A percentile compares a stretch with the other conserved stretches of the same genome.
Conservation (phyloP, 2,888 invertebrate genomes). For the Chamaedrilus cognettii region DNA sequence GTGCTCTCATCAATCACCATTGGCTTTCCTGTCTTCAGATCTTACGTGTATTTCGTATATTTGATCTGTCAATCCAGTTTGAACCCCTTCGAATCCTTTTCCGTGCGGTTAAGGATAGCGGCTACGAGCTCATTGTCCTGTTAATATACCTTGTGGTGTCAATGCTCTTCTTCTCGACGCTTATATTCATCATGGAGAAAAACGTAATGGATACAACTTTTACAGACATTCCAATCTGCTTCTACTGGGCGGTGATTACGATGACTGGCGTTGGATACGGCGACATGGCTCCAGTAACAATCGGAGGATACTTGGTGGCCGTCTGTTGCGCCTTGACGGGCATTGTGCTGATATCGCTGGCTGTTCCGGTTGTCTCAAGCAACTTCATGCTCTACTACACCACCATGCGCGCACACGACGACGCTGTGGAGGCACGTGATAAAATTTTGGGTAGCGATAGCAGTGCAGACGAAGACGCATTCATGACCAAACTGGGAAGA, state of each 20-base stretch:
- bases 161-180: slow-evolving; percentile 31
- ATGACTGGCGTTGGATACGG: slow-evolving; percentile 50
- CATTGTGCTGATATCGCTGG: slow-evolving; percentile 43
- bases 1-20: slow-evolving; percentile 14
- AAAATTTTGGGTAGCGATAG: too few species aligned
- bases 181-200: slow-evolving; percentile 31
- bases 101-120: slow-evolving; percentile 27
- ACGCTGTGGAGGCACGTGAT: slow-evolving; percentile 5
- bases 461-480: too few species aligned
- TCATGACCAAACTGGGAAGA: too few species aligned
- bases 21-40: slow-evolving; percentile 20
- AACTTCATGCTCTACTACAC: slow-evolving; percentile 44
- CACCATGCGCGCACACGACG: slow-evolving; percentile 22
- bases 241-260: slow-evolving; percentile 46
- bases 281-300: slow-evolving; percentile 40
- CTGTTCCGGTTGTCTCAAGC: slow-evolving; percentile 47
- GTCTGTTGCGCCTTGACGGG: slow-evolving; percentile 44
- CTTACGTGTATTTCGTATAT: slow-evolving; percentile 27
- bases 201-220: slow-evolving; percentile 29
- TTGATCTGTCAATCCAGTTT: slow-evolving; percentile 31
- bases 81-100: slow-evolving; percentile 28
- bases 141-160: slow-evolving; percentile 30
- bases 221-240: slow-evolving; percentile 35
- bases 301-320: slow-evolving; percentile 43
- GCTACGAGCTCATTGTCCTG: slow-evolving; percentile 30